Conservation (phyloP, 2,113 vertebrate species). For the Chamaetylas fuelleborni region DNA sequence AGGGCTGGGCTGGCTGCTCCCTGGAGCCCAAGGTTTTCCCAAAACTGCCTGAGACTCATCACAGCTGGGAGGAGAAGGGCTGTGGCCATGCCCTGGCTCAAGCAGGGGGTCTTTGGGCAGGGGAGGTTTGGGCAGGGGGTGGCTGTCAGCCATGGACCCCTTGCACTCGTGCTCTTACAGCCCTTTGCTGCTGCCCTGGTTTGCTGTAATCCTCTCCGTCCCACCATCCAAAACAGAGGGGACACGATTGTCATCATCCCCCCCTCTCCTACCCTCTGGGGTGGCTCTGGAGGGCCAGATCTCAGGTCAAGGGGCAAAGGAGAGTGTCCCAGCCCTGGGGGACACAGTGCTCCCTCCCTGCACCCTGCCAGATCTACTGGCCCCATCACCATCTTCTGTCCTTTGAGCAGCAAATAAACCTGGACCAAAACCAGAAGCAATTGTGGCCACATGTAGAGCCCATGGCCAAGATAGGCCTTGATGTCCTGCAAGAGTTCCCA, state of each 20-base stretch:
- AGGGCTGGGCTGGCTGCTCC: background rate
- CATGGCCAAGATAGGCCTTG: rapidly evolving
- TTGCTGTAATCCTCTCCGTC: rapidly evolving
- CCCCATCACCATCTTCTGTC: rapidly evolving
- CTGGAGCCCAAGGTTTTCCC: rapidly evolving
- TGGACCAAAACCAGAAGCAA: background rate
- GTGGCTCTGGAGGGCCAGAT: background rate
- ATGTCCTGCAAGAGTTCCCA: background rate
- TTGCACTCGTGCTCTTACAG: rapidly evolving
- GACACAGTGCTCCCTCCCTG: background rate
- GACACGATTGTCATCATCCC: rapidly evolving
- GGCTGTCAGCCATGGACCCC: rapidly evolving
- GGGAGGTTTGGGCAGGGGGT: background rate
- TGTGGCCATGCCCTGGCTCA: rapidly evolving
- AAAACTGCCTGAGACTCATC: rapidly evolving
- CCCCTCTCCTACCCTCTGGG: too few relatives aligned
- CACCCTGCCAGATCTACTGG: too few relatives aligned
- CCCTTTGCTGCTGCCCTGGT: background rate
- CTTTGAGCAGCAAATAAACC: background rate
- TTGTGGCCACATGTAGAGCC: rapidly evolving
- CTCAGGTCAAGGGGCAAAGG: background rate
- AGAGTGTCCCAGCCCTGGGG: background rate
- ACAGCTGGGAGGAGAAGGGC: background rate
- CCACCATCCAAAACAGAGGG: background rate
- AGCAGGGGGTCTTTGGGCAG: too few relatives aligned